phyloP scores from a whole-genome alignment of 2,113 vertebrate genomes.

The Siniperca chuatsi region DNA sequence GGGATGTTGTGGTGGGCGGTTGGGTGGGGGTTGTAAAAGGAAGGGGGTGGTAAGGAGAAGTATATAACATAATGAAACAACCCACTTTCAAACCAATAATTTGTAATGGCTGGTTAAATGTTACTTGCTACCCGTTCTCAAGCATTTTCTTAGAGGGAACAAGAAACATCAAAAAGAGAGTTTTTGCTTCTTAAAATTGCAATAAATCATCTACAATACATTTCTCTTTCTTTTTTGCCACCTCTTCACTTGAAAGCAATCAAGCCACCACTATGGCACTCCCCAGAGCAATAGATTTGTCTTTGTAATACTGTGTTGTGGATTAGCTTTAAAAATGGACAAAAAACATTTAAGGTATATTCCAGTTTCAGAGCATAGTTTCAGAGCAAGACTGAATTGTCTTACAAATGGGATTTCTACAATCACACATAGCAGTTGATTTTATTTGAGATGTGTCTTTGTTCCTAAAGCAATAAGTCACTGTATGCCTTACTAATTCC shows the following conservation, averaged over 20 bases:
- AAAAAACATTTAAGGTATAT: slow-evolving; percentile 7
- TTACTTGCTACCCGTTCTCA: slow-evolving; percentile 27
- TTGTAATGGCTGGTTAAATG: slow-evolving; percentile 67
- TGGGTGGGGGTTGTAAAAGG: not conserved
- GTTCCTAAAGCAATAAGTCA: slow-evolving; percentile 24
- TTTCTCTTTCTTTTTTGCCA: not conserved
- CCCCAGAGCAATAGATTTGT: slow-evolving; percentile 20
- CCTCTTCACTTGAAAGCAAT: slow-evolving; percentile 47
- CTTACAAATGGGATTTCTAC: not conserved
- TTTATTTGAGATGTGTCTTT: slow-evolving; percentile 5
- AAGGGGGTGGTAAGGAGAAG: not conserved
- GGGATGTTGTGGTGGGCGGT: slow-evolving; percentile 9
- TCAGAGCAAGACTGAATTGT: too few relatives aligned
- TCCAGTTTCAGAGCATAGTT: not conserved
- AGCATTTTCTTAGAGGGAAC: slow-evolving; percentile 2
- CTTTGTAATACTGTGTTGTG: slow-evolving; percentile 8
- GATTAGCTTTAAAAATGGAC: slow-evolving; percentile 9
- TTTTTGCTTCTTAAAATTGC: slow-evolving; percentile 27
- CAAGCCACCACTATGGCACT: not conserved
- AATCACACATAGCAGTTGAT: not conserved
- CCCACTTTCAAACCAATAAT: slow-evolving; percentile 53
- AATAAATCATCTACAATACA: slow-evolving; percentile 25
- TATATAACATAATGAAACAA: slow-evolving; percentile 54
- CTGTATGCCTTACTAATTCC: slow-evolving; percentile 52
- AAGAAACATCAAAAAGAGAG: slow-evolving; percentile 2